phyloP scores from a whole-genome alignment of 2,113 vertebrate species.

The Mormyrus iriodes region DNA sequence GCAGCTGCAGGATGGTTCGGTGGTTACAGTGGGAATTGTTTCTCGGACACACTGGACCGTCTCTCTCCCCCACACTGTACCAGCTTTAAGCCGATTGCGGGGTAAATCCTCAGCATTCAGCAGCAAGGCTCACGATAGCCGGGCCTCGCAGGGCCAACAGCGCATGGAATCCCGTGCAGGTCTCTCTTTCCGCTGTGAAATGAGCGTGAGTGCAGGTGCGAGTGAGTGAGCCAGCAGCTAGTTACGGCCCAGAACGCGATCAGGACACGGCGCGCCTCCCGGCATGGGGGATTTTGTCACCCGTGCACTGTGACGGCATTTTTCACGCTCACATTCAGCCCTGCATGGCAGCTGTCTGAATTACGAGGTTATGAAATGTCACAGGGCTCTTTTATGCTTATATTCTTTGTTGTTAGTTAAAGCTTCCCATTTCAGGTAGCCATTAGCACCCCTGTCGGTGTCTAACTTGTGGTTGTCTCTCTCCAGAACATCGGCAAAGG shows the following conservation, averaged over 20 bases:
- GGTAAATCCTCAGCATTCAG: not conserved
- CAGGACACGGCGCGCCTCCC: not conserved
- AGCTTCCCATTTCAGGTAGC: not conserved
- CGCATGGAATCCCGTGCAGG: not conserved
- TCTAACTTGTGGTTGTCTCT: slow-evolving; percentile 32
- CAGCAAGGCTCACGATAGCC: not conserved
- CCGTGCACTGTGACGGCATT: not conserved
- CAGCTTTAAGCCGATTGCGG: not conserved
- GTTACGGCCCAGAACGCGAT: not conserved
- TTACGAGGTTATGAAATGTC: not conserved
- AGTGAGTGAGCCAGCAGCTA: not conserved
- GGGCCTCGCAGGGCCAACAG: not conserved
- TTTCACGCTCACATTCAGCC: not conserved
- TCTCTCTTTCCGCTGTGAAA: not conserved
- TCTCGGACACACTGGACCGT: not conserved
- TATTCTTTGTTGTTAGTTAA: not conserved
- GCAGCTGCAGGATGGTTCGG: not conserved
- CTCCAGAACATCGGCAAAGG: slow-evolving; percentile 97
- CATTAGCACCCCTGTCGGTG: not conserved
- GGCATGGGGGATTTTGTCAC: not conserved
- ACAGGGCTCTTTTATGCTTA: not conserved
- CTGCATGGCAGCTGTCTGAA: not conserved
- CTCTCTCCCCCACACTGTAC: not conserved
- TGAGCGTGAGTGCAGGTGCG: not conserved
- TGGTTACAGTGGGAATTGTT: not conserved